A percentile compares a stretch with the other conserved stretches of the same genome.
Conservation (phyloP, 2,113 vertebrate genomes). For the Capra hircus region DNA sequence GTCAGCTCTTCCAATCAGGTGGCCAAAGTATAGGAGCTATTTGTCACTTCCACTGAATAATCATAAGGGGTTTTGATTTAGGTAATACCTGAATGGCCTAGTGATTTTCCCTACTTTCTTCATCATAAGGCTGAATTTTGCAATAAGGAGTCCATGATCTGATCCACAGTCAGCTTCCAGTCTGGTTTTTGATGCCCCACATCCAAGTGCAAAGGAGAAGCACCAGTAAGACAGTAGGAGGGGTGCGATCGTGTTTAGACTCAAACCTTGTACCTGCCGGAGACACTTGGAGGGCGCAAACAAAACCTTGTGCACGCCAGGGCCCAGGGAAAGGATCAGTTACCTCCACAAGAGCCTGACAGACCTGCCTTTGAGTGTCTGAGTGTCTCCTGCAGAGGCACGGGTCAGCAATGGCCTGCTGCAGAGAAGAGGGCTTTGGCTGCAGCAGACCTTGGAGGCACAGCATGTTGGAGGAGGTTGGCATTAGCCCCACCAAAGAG, state of each 20-base stretch:
- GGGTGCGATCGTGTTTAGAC: not conserved
- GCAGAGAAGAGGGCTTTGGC: not conserved
- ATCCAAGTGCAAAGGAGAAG: not conserved
- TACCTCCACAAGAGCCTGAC: not conserved
- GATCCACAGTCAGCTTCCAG: not conserved
- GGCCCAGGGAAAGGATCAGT: not conserved
- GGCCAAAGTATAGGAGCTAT: not conserved
- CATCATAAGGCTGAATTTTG: not conserved
- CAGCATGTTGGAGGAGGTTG: fast-evolving
- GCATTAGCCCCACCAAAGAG: not conserved
- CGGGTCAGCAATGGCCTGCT: not conserved
- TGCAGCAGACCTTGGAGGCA: not conserved
- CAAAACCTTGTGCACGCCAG: not conserved
- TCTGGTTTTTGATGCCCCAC: not conserved
- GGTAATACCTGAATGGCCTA: not conserved
- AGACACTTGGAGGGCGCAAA: not conserved
- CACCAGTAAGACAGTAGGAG: not conserved
- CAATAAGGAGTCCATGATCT: not conserved
- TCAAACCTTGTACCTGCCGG: not conserved
- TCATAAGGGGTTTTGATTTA: not conserved
- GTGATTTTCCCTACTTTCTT: not conserved
- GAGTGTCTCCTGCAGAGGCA: not conserved
- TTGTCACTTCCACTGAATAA: not conserved
- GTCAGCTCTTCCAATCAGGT: not conserved
- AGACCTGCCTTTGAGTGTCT: not conserved